Conservation (phyloP, 1,140 invertebrate species). For the Drosophila pseudoananassae region DNA sequence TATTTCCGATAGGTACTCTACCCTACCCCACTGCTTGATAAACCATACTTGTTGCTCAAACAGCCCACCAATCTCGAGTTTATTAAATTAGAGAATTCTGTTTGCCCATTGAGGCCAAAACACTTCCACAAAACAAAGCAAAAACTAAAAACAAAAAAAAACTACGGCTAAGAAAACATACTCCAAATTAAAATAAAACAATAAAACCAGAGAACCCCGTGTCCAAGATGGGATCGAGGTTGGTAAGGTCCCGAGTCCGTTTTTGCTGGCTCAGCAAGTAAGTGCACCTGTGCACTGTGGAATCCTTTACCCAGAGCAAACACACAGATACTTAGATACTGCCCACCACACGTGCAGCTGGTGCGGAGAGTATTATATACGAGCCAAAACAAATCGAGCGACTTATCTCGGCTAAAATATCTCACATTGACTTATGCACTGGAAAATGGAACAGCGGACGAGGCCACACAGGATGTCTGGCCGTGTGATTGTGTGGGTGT, state of each 20-base stretch:
- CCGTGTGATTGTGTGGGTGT: not conserved
- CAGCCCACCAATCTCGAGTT: slow-evolving; percentile 41
- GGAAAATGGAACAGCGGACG: slow-evolving; percentile 78
- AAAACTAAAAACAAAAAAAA: slow-evolving; percentile 40
- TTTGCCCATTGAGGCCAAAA: slow-evolving; percentile 66
- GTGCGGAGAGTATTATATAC: slow-evolving; percentile 39
- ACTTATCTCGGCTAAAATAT: slow-evolving; percentile 80
- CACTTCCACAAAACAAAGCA: slow-evolving; percentile 57
- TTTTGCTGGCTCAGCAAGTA: slow-evolving; percentile 67
- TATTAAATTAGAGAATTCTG: slow-evolving; percentile 71
- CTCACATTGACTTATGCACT: slow-evolving; percentile 80
- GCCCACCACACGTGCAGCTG: slow-evolving; percentile 19
- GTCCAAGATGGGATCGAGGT: slow-evolving; percentile 38
- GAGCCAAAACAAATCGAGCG: slow-evolving; percentile 79
- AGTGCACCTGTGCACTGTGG: slow-evolving; percentile 74
- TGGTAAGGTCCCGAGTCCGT: slow-evolving; percentile 29
- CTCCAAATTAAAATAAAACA: slow-evolving; percentile 74
- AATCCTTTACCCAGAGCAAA: slow-evolving; percentile 75
- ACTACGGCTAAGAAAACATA: not conserved
- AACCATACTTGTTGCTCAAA: slow-evolving; percentile 62
- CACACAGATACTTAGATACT: slow-evolving; percentile 43
- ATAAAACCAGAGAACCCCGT: slow-evolving; percentile 45
- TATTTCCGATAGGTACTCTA: slow-evolving; percentile 10
- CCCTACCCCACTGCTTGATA: not conserved
- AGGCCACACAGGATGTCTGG: slow-evolving; percentile 39